Evolutionary conservation across 2,113 vertebrate species (phyloP).

Genomic region (Chaetorhynchus papuensis): DNA sequence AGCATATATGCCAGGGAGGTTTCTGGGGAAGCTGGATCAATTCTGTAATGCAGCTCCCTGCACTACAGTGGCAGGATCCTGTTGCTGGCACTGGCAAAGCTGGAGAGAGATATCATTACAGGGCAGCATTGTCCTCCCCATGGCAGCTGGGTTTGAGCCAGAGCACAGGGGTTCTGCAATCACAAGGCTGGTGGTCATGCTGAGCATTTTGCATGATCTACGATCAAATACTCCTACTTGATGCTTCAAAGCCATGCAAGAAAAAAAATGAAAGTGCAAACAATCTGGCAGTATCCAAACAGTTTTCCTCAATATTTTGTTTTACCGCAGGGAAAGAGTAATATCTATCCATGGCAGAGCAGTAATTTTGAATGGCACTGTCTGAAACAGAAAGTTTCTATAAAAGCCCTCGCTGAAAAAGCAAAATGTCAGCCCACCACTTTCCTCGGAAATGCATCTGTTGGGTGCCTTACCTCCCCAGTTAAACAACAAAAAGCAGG

Average conservation of each 20-base stretch:
- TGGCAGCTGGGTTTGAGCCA: neutral
- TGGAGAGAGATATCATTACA: neutral
- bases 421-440: neutral
- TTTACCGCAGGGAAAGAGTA: neutral
- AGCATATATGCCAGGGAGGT: accelerated
- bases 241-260: neutral
- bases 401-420: neutral
- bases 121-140: neutral
- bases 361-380: neutral
- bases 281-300: neutral
- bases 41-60: neutral
- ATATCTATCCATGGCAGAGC: neutral
- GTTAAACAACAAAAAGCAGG: neutral
- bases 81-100: neutral
- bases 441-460: neutral
- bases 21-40: neutral
- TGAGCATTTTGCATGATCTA: neutral
- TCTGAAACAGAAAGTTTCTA: neutral
- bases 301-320: neutral
- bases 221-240: neutral
- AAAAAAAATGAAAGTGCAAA: neutral
- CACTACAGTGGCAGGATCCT: neutral
- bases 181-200: neutral
- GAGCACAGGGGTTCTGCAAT: neutral
- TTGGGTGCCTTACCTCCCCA: neutral